These are phyloP conservation scores for Epinotia brunnichana DNA, from an alignment of 2,888 invertebrate species.

Conservation along the genomic window DNA sequence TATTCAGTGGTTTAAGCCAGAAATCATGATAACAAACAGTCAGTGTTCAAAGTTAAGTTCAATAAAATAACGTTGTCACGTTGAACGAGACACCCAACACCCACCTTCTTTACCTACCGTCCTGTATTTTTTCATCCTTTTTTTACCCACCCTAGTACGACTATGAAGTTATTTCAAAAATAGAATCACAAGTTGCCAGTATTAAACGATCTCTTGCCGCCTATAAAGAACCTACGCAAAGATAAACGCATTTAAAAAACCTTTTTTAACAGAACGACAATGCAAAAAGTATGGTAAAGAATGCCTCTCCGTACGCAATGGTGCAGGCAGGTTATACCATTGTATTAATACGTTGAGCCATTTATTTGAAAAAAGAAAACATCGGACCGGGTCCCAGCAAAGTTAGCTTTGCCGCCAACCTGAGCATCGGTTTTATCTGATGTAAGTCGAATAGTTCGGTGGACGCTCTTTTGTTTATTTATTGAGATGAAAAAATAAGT, in stretches of 20 bases:
- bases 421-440: conserved; percentile 12
- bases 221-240: conserved; percentile 30
- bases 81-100: neutral
- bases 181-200: conserved; percentile 1
- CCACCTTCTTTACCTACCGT: neutral
- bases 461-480: conserved; percentile 28
- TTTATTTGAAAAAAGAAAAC: conserved; percentile 38
- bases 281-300: conserved; percentile 41
- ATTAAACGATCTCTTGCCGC: conserved; percentile 18
- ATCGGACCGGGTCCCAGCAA: conserved; percentile 28
- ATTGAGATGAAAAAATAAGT: conserved; percentile 20
- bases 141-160: neutral
- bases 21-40: too few species aligned
- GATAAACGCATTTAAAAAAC: conserved; percentile 27
- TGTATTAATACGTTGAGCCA: conserved; percentile 42
- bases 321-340: conserved; percentile 42
- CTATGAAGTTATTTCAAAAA: conserved; percentile 12
- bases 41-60: neutral
- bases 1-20: too few species aligned
- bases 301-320: conserved; percentile 37
- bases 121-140: neutral
- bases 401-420: conserved; percentile 24
- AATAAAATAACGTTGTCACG: conserved; percentile 2
- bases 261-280: conserved; percentile 33
- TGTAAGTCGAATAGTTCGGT: conserved; percentile 1